A percentile compares a stretch with the other conserved stretches of the same genome.
Conservation (phyloP, 2,888 invertebrate genomes). For the Acronicta leporina region DNA sequence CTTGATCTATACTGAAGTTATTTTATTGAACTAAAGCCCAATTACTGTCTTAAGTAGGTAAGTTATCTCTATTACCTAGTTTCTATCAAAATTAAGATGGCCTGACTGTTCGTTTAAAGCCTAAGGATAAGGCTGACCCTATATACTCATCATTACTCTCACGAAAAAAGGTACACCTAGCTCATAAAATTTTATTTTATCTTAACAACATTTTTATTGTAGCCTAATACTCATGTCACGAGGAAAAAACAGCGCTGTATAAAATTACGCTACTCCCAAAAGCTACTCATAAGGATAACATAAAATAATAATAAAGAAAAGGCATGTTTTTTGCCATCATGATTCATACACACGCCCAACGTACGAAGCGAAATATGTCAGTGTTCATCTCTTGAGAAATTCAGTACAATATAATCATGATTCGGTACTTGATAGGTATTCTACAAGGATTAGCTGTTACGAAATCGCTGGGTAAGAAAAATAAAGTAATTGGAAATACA, state of each 20-base stretch:
- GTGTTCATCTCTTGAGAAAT: slow-evolving; percentile 44
- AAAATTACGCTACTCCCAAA: slow-evolving; percentile 43
- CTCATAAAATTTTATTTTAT: background rate
- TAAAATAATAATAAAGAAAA: slow-evolving; percentile 45
- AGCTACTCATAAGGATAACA: slow-evolving; percentile 40
- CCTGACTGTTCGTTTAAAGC: too few relatives aligned
- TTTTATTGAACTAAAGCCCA: too few relatives aligned
- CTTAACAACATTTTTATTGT: background rate
- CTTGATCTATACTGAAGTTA: too few relatives aligned
- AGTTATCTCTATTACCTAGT: too few relatives aligned
- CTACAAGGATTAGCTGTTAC: slow-evolving; percentile 26
- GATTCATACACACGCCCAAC: slow-evolving; percentile 14
- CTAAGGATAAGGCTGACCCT: too few relatives aligned
- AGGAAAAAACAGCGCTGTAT: slow-evolving; percentile 21
- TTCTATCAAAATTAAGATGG: too few relatives aligned
- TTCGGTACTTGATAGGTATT: slow-evolving; percentile 35
- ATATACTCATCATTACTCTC: too few relatives aligned
- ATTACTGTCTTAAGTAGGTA: too few relatives aligned
- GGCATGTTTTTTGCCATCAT: slow-evolving; percentile 41
- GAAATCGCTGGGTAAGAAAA: background rate
- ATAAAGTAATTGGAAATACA: background rate
- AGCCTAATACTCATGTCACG: slow-evolving; percentile 14
- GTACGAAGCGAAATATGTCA: slow-evolving; percentile 39
- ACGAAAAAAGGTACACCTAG: background rate
- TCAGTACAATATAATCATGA: slow-evolving; percentile 52